phyloP scores from a whole-genome alignment of 2,888 invertebrate genomes.

The Drosophila merina region DNA sequence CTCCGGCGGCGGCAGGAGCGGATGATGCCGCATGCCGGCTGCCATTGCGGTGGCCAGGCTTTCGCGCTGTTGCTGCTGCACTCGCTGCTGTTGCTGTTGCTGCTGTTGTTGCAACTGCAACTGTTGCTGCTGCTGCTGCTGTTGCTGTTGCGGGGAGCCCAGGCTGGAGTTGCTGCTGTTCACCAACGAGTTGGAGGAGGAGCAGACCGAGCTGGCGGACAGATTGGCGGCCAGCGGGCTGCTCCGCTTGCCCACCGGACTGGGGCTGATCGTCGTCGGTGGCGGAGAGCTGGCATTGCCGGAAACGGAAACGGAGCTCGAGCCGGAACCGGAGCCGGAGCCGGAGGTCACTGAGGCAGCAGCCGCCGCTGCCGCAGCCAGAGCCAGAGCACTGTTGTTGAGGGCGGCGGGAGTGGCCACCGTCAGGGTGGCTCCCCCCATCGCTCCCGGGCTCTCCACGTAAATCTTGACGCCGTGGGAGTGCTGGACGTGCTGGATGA shows the following conservation, averaged over 20 bases:
- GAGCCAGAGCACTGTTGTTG: constrained; percentile 44
- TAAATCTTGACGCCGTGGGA: constrained; percentile 97
- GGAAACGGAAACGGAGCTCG: constrained; percentile 18
- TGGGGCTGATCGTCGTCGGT: constrained; percentile 11
- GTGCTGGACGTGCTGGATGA: constrained; percentile 97
- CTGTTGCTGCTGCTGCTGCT: constrained; percentile 46
- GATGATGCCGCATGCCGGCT: constrained; percentile 87
- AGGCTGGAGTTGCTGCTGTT: constrained; percentile 38
- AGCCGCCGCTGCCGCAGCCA: constrained; percentile 58
- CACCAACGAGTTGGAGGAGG: constrained; percentile 35
- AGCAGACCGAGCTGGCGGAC: constrained; percentile 27
- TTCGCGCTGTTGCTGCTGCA: constrained; percentile 82
- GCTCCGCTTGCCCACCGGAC: constrained; percentile 22
- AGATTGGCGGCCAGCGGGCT: constrained; percentile 30
- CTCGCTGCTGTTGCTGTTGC: constrained; percentile 81
- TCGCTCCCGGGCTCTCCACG: constrained; percentile 85
- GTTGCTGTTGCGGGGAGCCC: constrained; percentile 48
- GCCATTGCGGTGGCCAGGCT: constrained; percentile 84
- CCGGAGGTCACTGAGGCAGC: constrained; percentile 48
- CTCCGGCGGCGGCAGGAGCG: constrained; percentile 88
- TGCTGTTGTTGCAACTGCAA: constrained; percentile 67
- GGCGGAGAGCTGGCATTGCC: constrained; percentile 26
- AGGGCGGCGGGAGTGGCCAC: constrained; percentile 72
- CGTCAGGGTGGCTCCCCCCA: constrained; percentile 72
- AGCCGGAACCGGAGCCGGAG: constrained; percentile 16